Base-by-base conservation (phyloP, 2,888 invertebrate species). In the Epinotia nisella region DNA sequence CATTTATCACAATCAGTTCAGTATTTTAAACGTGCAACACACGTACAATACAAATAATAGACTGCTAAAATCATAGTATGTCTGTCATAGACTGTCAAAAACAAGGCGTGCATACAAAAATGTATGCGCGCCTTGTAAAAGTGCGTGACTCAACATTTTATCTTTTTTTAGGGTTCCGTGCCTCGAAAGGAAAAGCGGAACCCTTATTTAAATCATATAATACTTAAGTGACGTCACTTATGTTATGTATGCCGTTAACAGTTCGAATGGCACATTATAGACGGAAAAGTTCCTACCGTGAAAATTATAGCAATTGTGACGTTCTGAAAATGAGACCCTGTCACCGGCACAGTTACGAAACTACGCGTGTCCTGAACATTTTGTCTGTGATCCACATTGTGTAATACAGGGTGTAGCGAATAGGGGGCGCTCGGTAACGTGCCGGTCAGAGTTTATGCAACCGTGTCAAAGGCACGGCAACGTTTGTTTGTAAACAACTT, bases 291-390 rank as follows among this genome's bases (percentile, higher is more conserved):
- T 49, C 49, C 49, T 49, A n/a, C 49, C n/a, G n/a, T 13, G 49
- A 49, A 49, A 49, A 15, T 7, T n/a, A 15, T 49, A 49, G 49
- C 49, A 49, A 49, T 49, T n/a, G 49, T n/a, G n/a, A n/a, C 49
- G 49, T n/a, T n/a, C 59, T 17, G 59, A 11, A 61, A 19, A 24
- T 45, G 35, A 61, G 10, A 53, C 53, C 53, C 65, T 65, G 65
- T 55, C 65, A 65, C 3, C 19, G 17, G 10, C 65, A 65, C 21
- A 39, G 51, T 53, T 15, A 21, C 15, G 53, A 65, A 51, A 53
- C 53, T 55, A 56, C 56, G 53, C 9, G 53, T 66, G 66, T 41
- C 11, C 55, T 24, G 66, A 41, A 66, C 55, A 66, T 66, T 66
- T 66, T 66, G 66, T 66, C 55, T 10, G 55, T 17, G 41, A 15